phyloP scores from a whole-genome alignment of 2,113 vertebrate genomes.

The Pterocles gutturalis region DNA sequence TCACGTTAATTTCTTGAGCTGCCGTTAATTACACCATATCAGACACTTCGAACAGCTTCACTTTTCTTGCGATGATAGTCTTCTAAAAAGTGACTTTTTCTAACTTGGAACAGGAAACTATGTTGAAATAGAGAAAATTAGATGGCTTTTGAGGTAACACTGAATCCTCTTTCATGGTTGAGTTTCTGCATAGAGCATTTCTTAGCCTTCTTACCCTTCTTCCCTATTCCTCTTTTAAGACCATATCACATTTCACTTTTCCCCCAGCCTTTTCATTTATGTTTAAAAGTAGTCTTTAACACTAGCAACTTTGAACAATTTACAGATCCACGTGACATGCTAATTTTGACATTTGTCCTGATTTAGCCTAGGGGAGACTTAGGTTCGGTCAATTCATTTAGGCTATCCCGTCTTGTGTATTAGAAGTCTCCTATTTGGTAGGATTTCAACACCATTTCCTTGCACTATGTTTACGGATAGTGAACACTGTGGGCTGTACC shows the following conservation, averaged over 20 bases:
- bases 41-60: background rate
- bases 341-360: fast-evolving
- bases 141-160: background rate
- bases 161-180: background rate
- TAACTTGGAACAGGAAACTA: background rate
- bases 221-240: background rate
- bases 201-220: background rate
- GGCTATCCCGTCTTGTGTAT: no score
- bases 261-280: background rate
- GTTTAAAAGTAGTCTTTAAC: background rate
- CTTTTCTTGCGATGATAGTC: background rate
- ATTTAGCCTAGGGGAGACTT: background rate
- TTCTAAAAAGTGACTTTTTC: background rate
- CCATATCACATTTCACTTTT: background rate
- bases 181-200: background rate
- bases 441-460: background rate
- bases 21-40: background rate
- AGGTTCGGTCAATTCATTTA: background rate
- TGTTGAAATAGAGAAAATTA: background rate
- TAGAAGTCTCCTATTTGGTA: background rate
- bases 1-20: background rate
- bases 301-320: background rate
- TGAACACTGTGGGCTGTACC: background rate
- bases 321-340: fast-evolving
- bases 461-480: no score